phyloP scores from a whole-genome alignment of 2,113 vertebrate genomes.

The Anser brachyrhynchus region DNA sequence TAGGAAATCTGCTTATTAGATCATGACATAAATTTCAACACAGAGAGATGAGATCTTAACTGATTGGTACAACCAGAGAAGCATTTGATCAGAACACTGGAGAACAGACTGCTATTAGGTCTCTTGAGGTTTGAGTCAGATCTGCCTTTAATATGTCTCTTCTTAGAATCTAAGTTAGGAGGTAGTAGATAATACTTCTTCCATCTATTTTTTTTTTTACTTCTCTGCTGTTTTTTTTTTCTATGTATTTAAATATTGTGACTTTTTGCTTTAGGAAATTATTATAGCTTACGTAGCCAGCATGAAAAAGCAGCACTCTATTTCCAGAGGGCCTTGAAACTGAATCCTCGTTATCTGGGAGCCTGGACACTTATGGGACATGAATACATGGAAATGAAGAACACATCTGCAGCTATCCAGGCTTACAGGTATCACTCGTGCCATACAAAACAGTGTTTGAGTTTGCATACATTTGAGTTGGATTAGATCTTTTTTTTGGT shows the following conservation, averaged over 20 bases:
- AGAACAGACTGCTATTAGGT: neutral
- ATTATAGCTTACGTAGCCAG: slow-evolving; percentile 96
- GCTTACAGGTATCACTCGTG: slow-evolving; percentile 85
- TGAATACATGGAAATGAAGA: slow-evolving; percentile 99
- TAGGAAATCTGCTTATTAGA: neutral
- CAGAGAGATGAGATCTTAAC: neutral
- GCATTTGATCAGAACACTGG: neutral
- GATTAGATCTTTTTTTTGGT: neutral
- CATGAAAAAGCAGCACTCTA: slow-evolving; percentile 98
- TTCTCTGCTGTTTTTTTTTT: neutral
- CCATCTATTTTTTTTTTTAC: neutral
- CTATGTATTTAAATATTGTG: slow-evolving; percentile 5
- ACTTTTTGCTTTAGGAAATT: slow-evolving; percentile 84
- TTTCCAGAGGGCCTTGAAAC: slow-evolving; percentile 96
- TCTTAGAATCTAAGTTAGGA: neutral
- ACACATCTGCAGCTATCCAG: slow-evolving; percentile 97
- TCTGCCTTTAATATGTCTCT: neutral
- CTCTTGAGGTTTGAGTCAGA: neutral
- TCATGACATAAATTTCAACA: neutral
- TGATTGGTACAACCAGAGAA: neutral
- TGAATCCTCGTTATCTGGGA: slow-evolving; percentile 96
- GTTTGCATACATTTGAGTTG: neutral
- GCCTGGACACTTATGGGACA: slow-evolving; percentile 99
- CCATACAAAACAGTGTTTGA: neutral
- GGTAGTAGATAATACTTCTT: neutral